Evolutionary conservation across 2,113 vertebrate species (phyloP).

Genomic region (Pseudorectes ferrugineus): DNA sequence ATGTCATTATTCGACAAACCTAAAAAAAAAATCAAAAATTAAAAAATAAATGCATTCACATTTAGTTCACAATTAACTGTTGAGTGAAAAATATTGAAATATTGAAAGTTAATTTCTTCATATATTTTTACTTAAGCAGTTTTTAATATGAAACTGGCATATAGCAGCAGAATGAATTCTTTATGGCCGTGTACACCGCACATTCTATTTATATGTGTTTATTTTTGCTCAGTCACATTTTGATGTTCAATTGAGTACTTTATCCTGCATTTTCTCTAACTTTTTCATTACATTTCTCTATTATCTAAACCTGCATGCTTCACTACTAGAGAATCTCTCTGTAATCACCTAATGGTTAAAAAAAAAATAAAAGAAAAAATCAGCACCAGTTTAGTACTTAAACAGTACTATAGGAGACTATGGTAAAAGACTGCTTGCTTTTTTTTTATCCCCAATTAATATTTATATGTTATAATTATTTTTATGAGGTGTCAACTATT

Average conservation of each 20-base stretch:
- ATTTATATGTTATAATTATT: not conserved
- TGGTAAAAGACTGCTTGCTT: not conserved
- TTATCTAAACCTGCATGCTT: not conserved
- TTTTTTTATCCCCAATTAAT: not conserved
- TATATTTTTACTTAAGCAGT: not conserved
- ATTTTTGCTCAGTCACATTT: not conserved
- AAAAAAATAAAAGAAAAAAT: not conserved
- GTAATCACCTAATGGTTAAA: not conserved
- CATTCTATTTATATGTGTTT: not conserved
- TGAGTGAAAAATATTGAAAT: not conserved
- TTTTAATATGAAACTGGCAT: not conserved
- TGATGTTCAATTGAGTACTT: not conserved
- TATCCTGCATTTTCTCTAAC: not conserved
- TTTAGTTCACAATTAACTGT: not conserved
- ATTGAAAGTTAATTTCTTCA: not conserved
- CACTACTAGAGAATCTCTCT: not conserved
- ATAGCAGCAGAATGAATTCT: not conserved
- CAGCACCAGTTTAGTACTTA: not conserved
- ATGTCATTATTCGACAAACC: not conserved
- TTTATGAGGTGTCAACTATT: not conserved
- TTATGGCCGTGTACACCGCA: not conserved
- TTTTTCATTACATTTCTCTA: slow-evolving; percentile 8
- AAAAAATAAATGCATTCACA: not conserved
- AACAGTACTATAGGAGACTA: not conserved
- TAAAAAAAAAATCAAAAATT: not conserved